Percentiles rank a stretch among this genome's conserved stretches.
phyloP scores from a whole-genome alignment of 2,888 invertebrate genomes.

The Drosophila merina region DNA sequence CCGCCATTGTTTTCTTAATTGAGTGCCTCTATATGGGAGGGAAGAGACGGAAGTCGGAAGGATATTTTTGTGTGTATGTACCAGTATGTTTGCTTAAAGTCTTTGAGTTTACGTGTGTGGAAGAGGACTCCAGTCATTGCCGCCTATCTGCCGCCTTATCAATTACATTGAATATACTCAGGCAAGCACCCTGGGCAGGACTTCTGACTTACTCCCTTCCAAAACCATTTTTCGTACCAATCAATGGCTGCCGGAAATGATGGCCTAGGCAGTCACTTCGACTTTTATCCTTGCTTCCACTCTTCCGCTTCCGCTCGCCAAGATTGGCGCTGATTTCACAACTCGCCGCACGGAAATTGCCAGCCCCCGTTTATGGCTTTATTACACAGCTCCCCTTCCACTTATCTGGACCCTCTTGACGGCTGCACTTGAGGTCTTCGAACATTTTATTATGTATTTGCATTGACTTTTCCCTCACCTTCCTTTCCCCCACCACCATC shows the following conservation, averaged over 20 bases:
- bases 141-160: constrained; percentile 38
- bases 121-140: constrained; percentile 4
- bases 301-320: constrained; percentile 1
- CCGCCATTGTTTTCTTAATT: constrained; percentile 53
- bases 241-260: constrained; percentile 51
- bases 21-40: constrained; percentile 34
- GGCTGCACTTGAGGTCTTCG: constrained; percentile 30
- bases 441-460: constrained; percentile 39
- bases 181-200: constrained; percentile 8
- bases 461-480: constrained; percentile 3
- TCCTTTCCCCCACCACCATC: background rate
- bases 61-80: constrained; percentile 4
- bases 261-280: constrained; percentile 43
- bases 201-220: constrained; percentile 9
- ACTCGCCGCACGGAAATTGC: constrained; percentile 50
- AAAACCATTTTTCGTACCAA: constrained; percentile 30
- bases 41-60: background rate
- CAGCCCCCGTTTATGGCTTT: constrained; percentile 45
- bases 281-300: constrained; percentile 14
- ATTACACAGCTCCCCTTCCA: background rate
- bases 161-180: constrained; percentile 45
- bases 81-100: constrained; percentile 26
- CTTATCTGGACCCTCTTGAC: constrained; percentile 1
- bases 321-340: constrained; percentile 45
- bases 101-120: constrained; percentile 3